phyloP scores from a whole-genome alignment of 2,888 invertebrate species.

The Epistrophe eligans region DNA sequence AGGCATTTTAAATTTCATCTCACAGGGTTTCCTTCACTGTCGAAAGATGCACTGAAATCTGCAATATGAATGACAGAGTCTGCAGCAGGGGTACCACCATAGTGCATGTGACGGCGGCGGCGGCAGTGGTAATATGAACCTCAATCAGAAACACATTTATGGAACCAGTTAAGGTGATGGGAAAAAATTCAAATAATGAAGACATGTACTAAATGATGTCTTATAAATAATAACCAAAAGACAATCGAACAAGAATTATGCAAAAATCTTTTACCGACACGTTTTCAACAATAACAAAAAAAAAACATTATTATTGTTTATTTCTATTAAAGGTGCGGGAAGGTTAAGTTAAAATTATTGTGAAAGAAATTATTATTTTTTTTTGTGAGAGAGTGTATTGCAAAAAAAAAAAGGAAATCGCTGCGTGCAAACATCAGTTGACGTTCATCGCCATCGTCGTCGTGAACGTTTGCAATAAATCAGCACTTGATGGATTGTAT shows the following conservation, averaged over 20 bases:
- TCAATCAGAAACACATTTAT: constrained; percentile 39
- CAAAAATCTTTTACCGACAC: constrained; percentile 58
- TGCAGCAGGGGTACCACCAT: too few species aligned
- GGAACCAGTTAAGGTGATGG: constrained; percentile 31
- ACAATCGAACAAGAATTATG: constrained; percentile 71
- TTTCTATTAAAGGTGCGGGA: constrained; percentile 42
- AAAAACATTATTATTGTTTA: constrained; percentile 19
- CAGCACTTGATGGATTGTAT: constrained; percentile 71
- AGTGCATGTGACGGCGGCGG: constrained; percentile 7
- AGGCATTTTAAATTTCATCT: constrained; percentile 10
- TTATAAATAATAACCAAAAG: constrained; percentile 66
- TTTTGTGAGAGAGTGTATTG: constrained; percentile 1
- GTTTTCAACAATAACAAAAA: constrained; percentile 22
- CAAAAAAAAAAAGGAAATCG: constrained; percentile 59
- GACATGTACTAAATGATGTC: constrained; percentile 66
- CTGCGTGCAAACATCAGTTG: constrained; percentile 50
- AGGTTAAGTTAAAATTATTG: constrained; percentile 51
- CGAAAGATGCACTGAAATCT: constrained; percentile 50
- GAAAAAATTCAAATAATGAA: constrained; percentile 63
- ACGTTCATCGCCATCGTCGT: constrained; percentile 24
- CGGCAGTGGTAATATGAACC: constrained; percentile 34
- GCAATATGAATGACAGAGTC: not conserved
- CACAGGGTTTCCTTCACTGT: constrained; percentile 41
- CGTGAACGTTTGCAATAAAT: constrained; percentile 68
- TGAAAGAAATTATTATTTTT: constrained; percentile 27